phyloP scores from a whole-genome alignment of 2,888 invertebrate genomes.

The Ariolimax columbianus region DNA sequence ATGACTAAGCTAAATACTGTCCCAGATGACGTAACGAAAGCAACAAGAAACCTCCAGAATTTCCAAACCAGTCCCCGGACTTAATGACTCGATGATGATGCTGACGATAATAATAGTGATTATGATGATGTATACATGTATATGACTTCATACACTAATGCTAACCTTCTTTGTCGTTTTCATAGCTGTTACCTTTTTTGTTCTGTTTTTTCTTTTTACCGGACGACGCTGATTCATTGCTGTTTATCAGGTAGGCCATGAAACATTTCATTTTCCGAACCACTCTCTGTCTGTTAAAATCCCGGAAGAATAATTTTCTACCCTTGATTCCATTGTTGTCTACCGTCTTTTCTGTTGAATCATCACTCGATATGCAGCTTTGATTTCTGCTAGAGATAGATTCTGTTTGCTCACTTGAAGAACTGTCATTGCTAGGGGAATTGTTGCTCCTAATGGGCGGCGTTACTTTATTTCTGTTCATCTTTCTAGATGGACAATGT shows the following conservation, averaged over 20 bases:
- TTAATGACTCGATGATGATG: too few species aligned
- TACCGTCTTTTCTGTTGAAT: not conserved
- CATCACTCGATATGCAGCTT: too few species aligned
- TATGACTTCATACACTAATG: too few species aligned
- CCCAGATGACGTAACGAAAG: too few species aligned
- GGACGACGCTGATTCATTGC: not conserved
- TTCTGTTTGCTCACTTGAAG: not conserved
- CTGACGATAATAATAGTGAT: too few species aligned
- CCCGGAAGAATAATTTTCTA: not conserved
- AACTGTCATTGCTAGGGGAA: not conserved
- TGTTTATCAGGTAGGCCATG: not conserved
- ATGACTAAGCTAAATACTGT: too few species aligned
- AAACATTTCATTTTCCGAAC: not conserved
- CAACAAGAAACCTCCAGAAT: too few species aligned
- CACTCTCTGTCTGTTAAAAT: not conserved
- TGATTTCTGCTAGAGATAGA: not conserved
- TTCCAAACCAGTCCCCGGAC: too few species aligned
- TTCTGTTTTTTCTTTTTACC: not conserved
- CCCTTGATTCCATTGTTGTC: not conserved
- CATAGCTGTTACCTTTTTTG: too few species aligned
- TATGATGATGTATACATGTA: too few species aligned
- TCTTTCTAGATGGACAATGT: not conserved
- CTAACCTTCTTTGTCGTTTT: too few species aligned
- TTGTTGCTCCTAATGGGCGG: not conserved
- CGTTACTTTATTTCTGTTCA: not conserved